These are phyloP conservation scores for Apoda limacodes DNA, from an alignment of 2,888 invertebrate species.

Conservation along the genomic window DNA sequence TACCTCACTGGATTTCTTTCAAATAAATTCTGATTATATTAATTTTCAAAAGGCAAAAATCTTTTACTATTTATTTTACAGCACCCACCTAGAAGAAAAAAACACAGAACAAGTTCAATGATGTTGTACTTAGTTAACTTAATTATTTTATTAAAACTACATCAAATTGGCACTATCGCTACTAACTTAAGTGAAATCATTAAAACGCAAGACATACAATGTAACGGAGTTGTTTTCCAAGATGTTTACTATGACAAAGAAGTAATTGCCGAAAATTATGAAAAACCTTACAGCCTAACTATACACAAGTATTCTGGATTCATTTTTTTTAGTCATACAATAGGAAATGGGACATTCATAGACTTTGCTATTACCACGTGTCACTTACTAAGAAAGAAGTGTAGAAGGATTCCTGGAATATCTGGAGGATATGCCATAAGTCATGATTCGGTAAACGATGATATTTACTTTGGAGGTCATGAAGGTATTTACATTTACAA, in stretches of 20 bases:
- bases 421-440: constrained; percentile 50
- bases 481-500: constrained; percentile 57
- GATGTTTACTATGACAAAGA: constrained; percentile 41
- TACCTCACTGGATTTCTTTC: too few species aligned
- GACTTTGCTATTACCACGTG: constrained; percentile 46
- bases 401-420: constrained; percentile 31
- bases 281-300: constrained; percentile 43
- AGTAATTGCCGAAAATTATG: constrained; percentile 30
- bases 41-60: too few species aligned
- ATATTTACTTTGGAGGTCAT: constrained; percentile 52
- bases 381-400: constrained; percentile 30
- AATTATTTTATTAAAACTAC: too few species aligned
- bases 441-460: constrained; percentile 49
- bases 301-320: constrained; percentile 44
- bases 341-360: constrained; percentile 30
- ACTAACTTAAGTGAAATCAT: too few species aligned
- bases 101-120: too few species aligned
- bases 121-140: too few species aligned
- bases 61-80: too few species aligned
- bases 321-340: constrained; percentile 50
- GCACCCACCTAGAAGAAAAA: too few species aligned
- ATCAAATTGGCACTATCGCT: too few species aligned
- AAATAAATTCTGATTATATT: too few species aligned
- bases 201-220: too few species aligned
- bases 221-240: constrained; percentile 44